Base-by-base conservation (phyloP, 2,797 vertebrate species). In the Xerus rutilus region DNA sequence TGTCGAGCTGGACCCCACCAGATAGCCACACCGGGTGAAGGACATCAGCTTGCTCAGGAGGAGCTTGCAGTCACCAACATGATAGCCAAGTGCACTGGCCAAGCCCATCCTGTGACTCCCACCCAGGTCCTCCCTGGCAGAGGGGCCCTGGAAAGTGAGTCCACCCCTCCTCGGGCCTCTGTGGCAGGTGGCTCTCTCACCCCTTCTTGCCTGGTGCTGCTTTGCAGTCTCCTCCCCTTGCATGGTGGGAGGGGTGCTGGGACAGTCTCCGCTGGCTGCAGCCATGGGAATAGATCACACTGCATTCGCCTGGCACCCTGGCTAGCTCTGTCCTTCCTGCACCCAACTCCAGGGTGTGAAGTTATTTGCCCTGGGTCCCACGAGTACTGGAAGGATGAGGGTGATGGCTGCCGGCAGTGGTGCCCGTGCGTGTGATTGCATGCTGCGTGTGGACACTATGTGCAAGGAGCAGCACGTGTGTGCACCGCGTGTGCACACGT, bases 351-450 rank as follows among this genome's bases (percentile, higher is more conserved):
- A 11, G 74, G 49, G 32, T n/a, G 30, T 13, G 18, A 45, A 21
- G 11, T 28, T 14, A 3, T 10, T 14, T 43, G n/a, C 45, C 47
- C 57, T 54, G 35, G 59, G 32, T 15, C 73, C 30, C 17, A 28
- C 1, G 12, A 15, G 5, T 1, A 9, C 35, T 0, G 35, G 18
- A 67, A 17, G 13, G 13, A n/a, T 8, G 3, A 47, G 64, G 39
- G 70, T 1, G 39, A 11, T 43, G 13, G 52, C 39, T 18, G 43
- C 17, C 72, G 69, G 64, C 5, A 0, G 8, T 69, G 35, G 54
- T 57, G 4, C 32, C 14, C 45, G 14, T 64, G 69, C 10, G 8
- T 43, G 17, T 47, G 70, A 9, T 17, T 45, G 28, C 7, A 13
- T 21, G 30, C 7, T 4, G 64, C 23, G 45, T 15, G 43, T 54